phyloP scores from a whole-genome alignment of 2,888 invertebrate genomes.

The Meteorus cinctellus region DNA sequence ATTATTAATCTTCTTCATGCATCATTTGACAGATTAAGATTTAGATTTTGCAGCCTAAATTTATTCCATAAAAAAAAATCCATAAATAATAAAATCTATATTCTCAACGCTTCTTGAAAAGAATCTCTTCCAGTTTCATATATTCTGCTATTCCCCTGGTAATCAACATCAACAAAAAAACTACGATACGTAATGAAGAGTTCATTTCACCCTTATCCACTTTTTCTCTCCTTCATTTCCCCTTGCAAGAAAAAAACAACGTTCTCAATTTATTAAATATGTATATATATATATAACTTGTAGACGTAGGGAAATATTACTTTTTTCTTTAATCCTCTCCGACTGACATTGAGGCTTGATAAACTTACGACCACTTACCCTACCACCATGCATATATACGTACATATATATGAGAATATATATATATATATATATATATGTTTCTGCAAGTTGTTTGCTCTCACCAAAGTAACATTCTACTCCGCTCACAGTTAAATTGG shows the following conservation, averaged over 20 bases:
- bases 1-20: too few species aligned
- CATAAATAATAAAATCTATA: too few species aligned
- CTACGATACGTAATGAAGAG: background rate
- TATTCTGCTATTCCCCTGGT: background rate
- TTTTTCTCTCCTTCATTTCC: background rate
- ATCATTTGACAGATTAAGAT: too few species aligned
- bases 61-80: too few species aligned
- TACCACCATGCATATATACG: background rate
- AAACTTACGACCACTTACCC: conserved; percentile 55
- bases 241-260: background rate
- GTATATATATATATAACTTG: conserved; percentile 6
- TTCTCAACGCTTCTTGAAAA: too few species aligned
- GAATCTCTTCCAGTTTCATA: background rate
- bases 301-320: conserved; percentile 10
- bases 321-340: conserved; percentile 45
- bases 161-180: background rate
- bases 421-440: conserved; percentile 39
- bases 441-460: conserved; percentile 51
- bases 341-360: conserved; percentile 53
- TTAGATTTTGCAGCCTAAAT: too few species aligned
- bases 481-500: conserved; percentile 56
- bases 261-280: conserved; percentile 4
- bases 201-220: conserved; percentile 13
- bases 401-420: background rate
- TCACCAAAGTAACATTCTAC: conserved; percentile 52